Evolutionary conservation across 2,113 vertebrate species (phyloP).

Genomic region (Danionella cerebrum): DNA sequence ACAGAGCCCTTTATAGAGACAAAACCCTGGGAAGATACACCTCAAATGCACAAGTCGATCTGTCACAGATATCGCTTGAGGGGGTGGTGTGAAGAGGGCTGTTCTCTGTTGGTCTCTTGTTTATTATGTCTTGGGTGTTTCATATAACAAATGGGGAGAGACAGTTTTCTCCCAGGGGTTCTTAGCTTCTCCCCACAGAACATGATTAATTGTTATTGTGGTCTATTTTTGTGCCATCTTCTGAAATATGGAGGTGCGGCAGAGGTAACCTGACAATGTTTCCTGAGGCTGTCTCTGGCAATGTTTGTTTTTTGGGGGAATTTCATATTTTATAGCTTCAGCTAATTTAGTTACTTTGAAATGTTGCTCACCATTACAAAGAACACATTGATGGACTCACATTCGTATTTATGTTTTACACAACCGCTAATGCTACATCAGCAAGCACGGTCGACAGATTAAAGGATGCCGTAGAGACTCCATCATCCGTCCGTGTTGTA

Average conservation of each 20-base stretch:
- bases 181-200: slow-evolving; percentile 22
- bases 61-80: neutral
- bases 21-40: neutral
- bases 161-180: slow-evolving; percentile 31
- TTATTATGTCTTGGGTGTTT: slow-evolving; percentile 33
- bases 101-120: slow-evolving; percentile 27
- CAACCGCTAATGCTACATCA: neutral
- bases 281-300: slow-evolving; percentile 17
- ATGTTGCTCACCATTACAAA: slow-evolving; percentile 1
- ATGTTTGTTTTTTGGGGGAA: slow-evolving; percentile 26
- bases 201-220: slow-evolving; percentile 41
- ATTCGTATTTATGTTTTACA: neutral
- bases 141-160: slow-evolving; percentile 34
- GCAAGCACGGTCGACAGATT: slow-evolving; percentile 37
- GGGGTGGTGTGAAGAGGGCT: neutral
- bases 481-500: slow-evolving; percentile 53
- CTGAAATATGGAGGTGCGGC: slow-evolving; percentile 18
- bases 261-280: slow-evolving; percentile 13
- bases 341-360: slow-evolving; percentile 19
- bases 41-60: neutral
- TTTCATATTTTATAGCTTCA: slow-evolving; percentile 28
- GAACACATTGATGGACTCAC: neutral
- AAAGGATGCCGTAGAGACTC: slow-evolving; percentile 38
- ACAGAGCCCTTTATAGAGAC: slow-evolving; percentile 15
- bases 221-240: slow-evolving; percentile 18